Evolutionary conservation across 2,888 invertebrate genomes (phyloP).

Genomic region (Dermolepida albohirtum): DNA sequence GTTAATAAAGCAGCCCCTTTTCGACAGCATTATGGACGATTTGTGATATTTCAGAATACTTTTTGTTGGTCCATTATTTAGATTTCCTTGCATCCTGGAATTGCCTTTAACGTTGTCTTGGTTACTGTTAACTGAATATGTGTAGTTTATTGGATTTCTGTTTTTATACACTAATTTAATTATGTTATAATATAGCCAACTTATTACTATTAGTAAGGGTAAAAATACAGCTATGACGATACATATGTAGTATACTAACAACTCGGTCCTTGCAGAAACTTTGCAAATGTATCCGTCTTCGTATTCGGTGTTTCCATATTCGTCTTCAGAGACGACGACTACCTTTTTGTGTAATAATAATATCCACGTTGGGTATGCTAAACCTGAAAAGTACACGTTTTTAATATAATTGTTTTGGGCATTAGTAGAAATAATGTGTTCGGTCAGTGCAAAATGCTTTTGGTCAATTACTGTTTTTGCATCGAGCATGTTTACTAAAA

Average conservation of each 20-base stretch:
- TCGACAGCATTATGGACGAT: conserved; percentile 37
- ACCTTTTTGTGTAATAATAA: conserved; percentile 59
- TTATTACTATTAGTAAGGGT: conserved; percentile 66
- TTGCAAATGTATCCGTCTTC: conserved; percentile 57
- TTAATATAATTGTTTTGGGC: no score
- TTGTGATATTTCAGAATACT: neutral
- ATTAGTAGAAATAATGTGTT: no score
- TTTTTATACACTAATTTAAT: conserved; percentile 68
- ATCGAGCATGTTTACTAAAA: no score
- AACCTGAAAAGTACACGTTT: conserved; percentile 51
- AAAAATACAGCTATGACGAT: conserved; percentile 63
- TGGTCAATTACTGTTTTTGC: no score
- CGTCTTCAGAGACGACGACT: conserved; percentile 53
- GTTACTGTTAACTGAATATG: conserved; percentile 44
- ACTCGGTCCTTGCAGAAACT: conserved; percentile 50
- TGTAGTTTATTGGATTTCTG: conserved; percentile 58
- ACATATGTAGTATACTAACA: conserved; percentile 55
- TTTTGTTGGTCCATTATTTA: conserved; percentile 9
- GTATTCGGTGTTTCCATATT: conserved; percentile 32
- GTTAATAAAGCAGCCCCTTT: conserved; percentile 54
- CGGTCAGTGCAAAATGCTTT: no score
- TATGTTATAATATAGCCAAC: conserved; percentile 68
- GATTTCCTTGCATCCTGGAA: conserved; percentile 40
- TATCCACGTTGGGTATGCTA: conserved; percentile 64
- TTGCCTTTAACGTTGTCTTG: conserved; percentile 44